Percentiles rank a stretch among this genome's conserved stretches.
These are phyloP conservation scores for Leiothrix lutea DNA, from an alignment of 2,113 vertebrate species.

Conservation along the genomic window DNA sequence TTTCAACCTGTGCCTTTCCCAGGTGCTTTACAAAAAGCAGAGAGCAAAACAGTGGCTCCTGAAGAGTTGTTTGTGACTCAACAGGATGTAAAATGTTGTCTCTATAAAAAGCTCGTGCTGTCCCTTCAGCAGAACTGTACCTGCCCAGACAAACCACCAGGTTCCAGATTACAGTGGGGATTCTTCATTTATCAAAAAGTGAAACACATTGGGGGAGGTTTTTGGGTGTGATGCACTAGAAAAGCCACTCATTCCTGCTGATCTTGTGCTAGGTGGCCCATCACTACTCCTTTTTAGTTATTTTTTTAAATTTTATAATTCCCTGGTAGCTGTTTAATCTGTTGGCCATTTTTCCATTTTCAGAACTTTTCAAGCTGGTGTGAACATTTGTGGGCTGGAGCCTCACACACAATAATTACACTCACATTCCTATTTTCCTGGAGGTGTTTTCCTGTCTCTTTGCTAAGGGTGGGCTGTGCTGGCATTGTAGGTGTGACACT, in stretches of 20 bases:
- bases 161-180: background rate
- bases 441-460: background rate
- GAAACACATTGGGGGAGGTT: background rate
- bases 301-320: background rate
- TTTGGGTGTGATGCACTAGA: background rate
- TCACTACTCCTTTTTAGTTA: too few species aligned
- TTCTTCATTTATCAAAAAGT: background rate
- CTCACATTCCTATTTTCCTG: rapidly evolving
- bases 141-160: background rate
- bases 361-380: background rate
- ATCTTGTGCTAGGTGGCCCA: background rate
- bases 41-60: background rate
- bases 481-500: too few species aligned
- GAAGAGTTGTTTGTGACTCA: background rate
- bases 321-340: background rate
- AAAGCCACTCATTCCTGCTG: background rate
- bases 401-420: background rate
- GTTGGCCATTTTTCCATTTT: background rate
- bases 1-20: background rate
- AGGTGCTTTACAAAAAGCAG: background rate
- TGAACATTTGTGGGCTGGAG: background rate
- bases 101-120: background rate
- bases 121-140: background rate
- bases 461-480: background rate
- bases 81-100: background rate